Evolutionary conservation across 2,888 invertebrate species (phyloP).

Genomic region (Portevinia maculata): DNA sequence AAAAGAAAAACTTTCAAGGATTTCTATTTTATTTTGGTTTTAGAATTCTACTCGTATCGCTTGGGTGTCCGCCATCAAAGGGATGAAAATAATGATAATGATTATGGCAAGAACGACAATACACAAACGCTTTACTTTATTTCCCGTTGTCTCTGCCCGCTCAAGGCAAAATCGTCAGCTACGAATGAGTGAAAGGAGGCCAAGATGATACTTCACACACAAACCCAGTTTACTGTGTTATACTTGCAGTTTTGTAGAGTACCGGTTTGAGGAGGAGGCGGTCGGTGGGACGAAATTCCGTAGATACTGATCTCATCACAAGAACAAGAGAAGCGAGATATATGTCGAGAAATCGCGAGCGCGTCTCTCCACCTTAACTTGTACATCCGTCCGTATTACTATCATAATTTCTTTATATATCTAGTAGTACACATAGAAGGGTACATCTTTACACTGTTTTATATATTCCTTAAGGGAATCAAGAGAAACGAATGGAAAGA

Average conservation of each 20-base stretch:
- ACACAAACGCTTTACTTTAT: slow-evolving; percentile 50
- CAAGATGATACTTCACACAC: slow-evolving; percentile 42
- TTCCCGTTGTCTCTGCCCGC: slow-evolving; percentile 16
- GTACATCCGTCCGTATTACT: slow-evolving; percentile 14
- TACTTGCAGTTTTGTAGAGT: slow-evolving; percentile 13
- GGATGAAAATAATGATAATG: slow-evolving; percentile 67
- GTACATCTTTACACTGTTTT: slow-evolving; percentile 3
- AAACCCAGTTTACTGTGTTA: slow-evolving; percentile 55
- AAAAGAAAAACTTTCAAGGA: slow-evolving; percentile 21
- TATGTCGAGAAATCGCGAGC: slow-evolving; percentile 30
- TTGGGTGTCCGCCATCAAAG: slow-evolving; percentile 50
- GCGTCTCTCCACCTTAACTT: not conserved
- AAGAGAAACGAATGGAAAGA: slow-evolving; percentile 23
- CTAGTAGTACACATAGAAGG: not conserved
- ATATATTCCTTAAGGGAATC: slow-evolving; percentile 41
- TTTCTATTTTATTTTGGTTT: slow-evolving; percentile 31
- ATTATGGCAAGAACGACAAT: slow-evolving; percentile 58
- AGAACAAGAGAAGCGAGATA: slow-evolving; percentile 17
- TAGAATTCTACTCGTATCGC: slow-evolving; percentile 17
- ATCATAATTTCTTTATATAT: slow-evolving; percentile 5
- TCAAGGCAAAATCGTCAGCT: slow-evolving; percentile 26
- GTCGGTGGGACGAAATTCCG: slow-evolving; percentile 3
- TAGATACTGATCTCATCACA: slow-evolving; percentile 47
- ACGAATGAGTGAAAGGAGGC: slow-evolving; percentile 9
- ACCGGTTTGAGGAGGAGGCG: too few species aligned